These are phyloP conservation scores for Albula goreensis DNA, from an alignment of 2,113 vertebrate species.

Conservation along the genomic window DNA sequence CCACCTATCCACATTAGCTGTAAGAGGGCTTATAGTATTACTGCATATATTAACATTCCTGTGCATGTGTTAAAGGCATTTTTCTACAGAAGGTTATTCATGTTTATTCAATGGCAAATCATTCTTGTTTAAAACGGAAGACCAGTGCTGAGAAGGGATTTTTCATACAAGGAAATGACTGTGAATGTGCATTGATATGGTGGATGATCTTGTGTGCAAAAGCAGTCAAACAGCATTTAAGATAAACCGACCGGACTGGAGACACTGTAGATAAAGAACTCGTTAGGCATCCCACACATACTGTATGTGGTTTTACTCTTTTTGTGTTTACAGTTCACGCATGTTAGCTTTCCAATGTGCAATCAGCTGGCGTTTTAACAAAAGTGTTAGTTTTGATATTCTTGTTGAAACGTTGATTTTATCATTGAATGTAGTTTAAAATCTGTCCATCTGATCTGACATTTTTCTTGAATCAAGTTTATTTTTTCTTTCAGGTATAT, in stretches of 20 bases:
- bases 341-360: not conserved
- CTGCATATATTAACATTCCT: not conserved
- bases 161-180: not conserved
- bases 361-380: not conserved
- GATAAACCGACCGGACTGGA: not conserved
- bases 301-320: not conserved
- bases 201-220: not conserved
- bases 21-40: not conserved
- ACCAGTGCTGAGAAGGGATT: not conserved
- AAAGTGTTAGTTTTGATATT: not conserved
- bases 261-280: not conserved
- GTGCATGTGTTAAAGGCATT: not conserved
- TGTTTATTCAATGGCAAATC: not conserved
- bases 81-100: not conserved
- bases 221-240: not conserved
- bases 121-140: not conserved
- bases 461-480: no score
- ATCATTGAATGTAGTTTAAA: no score
- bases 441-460: no score
- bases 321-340: not conserved
- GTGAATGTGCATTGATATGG: not conserved
- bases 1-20: not conserved
- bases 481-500: no score
- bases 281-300: not conserved
- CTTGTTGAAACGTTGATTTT: no score